Evolutionary conservation across 2,888 invertebrate genomes (phyloP).

Genomic region (Lydus trimaculatus): DNA sequence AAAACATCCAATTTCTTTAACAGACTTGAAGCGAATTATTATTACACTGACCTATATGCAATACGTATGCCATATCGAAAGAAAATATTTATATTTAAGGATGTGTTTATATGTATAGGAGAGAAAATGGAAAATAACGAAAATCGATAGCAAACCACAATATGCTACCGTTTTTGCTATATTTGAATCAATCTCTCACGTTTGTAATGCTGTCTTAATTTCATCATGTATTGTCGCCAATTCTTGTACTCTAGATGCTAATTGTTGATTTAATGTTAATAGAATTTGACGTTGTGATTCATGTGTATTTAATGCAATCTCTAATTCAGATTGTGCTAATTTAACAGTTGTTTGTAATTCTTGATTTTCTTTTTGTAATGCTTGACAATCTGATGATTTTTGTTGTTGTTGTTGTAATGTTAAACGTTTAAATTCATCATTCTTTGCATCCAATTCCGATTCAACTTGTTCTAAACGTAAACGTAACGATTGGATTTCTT

Average conservation of each 20-base stretch:
- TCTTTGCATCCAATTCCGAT: constrained; percentile 81
- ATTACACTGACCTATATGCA: constrained; percentile 38
- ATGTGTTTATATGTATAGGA: neutral
- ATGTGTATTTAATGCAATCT: constrained; percentile 79
- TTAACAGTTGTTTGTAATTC: constrained; percentile 73
- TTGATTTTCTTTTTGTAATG: constrained; percentile 70
- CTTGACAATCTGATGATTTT: constrained; percentile 57
- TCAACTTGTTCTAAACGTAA: constrained; percentile 85
- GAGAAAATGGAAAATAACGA: neutral
- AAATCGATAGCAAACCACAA: constrained; percentile 23
- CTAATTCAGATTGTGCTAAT: constrained; percentile 80
- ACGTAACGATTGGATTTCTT: constrained; percentile 75
- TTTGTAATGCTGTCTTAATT: constrained; percentile 80
- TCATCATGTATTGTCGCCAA: constrained; percentile 84
- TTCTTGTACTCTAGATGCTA: constrained; percentile 81
- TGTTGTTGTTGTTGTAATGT: constrained; percentile 43
- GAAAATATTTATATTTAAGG: neutral
- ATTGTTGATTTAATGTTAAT: constrained; percentile 82
- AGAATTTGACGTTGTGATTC: constrained; percentile 83
- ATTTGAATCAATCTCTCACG: constrained; percentile 56
- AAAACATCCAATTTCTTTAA: neutral
- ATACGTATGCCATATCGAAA: neutral
- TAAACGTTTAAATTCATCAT: constrained; percentile 77
- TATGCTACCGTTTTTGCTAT: constrained; percentile 25
- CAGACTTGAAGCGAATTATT: constrained; percentile 11